These are phyloP conservation scores for Phocoena sinus DNA, from an alignment of 2,113 vertebrate genomes.

Conservation along the genomic window DNA sequence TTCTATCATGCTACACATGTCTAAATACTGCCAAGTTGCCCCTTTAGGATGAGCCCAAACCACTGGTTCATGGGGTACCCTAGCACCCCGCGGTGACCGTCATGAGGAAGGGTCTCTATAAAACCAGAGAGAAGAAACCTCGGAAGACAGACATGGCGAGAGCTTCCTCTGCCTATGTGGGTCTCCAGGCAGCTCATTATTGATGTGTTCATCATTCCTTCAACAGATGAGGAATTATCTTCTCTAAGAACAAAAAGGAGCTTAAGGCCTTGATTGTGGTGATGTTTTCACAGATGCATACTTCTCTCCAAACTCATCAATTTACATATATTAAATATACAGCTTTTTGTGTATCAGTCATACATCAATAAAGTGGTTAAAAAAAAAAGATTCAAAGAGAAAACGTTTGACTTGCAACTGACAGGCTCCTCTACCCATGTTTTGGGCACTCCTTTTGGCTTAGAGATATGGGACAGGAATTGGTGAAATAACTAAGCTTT, in stretches of 20 bases:
- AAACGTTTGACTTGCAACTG: neutral
- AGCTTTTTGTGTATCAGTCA: neutral
- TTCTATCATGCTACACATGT: neutral
- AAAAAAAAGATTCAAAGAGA: constrained; percentile 1
- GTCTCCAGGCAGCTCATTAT: neutral
- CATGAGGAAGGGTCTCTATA: neutral
- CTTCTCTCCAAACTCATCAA: neutral
- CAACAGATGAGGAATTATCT: neutral
- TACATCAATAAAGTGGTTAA: neutral
- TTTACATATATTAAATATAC: neutral
- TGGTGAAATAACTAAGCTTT: neutral
- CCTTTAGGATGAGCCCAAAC: neutral
- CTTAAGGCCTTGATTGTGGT: neutral
- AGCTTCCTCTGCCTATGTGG: neutral
- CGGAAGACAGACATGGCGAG: neutral
- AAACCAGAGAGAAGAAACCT: neutral
- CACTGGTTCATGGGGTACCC: neutral
- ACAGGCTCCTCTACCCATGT: neutral
- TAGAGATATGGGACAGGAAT: neutral
- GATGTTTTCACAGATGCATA: neutral
- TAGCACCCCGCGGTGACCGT: neutral
- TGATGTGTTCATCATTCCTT: neutral
- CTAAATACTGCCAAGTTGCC: neutral
- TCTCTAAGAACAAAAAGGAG: neutral
- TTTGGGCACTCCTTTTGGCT: neutral